Conservation (phyloP, 2,888 invertebrate species). For the Maniola hyperantus region DNA sequence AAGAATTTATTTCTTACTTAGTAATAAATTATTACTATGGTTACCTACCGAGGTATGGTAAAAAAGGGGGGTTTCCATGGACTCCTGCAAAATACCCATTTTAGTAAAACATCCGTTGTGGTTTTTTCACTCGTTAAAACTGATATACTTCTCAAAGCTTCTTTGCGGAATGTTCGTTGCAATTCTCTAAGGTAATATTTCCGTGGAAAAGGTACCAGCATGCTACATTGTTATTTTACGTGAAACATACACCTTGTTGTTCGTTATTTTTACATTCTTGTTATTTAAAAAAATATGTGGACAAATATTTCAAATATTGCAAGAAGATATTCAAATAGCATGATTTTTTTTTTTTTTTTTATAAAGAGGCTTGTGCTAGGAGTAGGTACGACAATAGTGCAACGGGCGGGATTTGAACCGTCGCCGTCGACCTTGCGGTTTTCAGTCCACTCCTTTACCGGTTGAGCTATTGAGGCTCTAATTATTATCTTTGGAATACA, state of each 20-base stretch:
- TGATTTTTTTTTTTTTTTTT: too few species aligned
- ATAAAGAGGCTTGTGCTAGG: too few species aligned
- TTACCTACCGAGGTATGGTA: background rate
- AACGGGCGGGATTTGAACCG: too few species aligned
- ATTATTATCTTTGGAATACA: too few species aligned
- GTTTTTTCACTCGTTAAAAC: conserved; percentile 21
- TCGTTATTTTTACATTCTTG: background rate
- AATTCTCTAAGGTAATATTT: conserved; percentile 14
- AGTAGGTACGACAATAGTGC: too few species aligned
- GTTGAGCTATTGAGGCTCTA: too few species aligned
- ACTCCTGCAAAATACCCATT: background rate
- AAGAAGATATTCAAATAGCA: too few species aligned
- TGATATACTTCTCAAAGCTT: conserved; percentile 23
- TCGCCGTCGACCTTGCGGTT: too few species aligned
- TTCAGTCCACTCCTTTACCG: too few species aligned
- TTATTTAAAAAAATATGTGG: background rate
- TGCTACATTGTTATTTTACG: background rate
- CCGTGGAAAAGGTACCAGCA: background rate
- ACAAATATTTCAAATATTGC: background rate
- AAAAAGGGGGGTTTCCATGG: background rate
- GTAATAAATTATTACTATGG: too few species aligned
- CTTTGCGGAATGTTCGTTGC: conserved; percentile 16
- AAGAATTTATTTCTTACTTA: background rate
- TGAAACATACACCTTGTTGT: background rate
- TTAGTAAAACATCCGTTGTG: conserved; percentile 2